Evolutionary conservation across 2,888 invertebrate genomes (phyloP).

Genomic region (Hypena proboscidalis): DNA sequence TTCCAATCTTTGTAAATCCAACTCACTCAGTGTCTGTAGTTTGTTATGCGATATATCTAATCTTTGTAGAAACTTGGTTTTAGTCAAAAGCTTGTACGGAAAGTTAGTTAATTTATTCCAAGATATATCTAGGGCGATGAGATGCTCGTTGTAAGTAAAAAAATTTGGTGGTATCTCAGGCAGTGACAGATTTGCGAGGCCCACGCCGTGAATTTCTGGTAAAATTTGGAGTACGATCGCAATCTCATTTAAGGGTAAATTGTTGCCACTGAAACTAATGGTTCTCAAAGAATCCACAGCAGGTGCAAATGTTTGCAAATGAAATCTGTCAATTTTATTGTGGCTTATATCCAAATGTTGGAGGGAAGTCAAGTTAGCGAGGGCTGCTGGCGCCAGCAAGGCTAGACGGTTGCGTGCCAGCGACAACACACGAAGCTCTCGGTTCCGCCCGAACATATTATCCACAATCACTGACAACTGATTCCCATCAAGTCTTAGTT

Average conservation of each 20-base stretch:
- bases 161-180: slow-evolving; percentile 84
- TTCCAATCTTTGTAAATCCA: slow-evolving; percentile 85
- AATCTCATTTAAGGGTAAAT: slow-evolving; percentile 83
- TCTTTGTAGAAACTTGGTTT: slow-evolving; percentile 85
- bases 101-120: slow-evolving; percentile 88
- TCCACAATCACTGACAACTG: slow-evolving; percentile 91
- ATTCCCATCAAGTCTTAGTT: slow-evolving; percentile 90
- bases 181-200: slow-evolving; percentile 86
- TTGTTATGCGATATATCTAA: slow-evolving; percentile 91
- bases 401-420: slow-evolving; percentile 90
- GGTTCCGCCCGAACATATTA: slow-evolving; percentile 87
- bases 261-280: slow-evolving; percentile 90
- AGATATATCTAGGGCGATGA: slow-evolving; percentile 89
- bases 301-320: slow-evolving; percentile 86
- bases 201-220: slow-evolving; percentile 84
- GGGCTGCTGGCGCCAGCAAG: slow-evolving; percentile 90
- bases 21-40: slow-evolving; percentile 86
- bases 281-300: slow-evolving; percentile 86
- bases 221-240: slow-evolving; percentile 85
- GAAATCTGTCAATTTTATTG: slow-evolving; percentile 90
- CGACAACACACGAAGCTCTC: slow-evolving; percentile 82
- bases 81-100: slow-evolving; percentile 82
- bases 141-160: slow-evolving; percentile 84
- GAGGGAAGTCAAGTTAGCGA: slow-evolving; percentile 89
- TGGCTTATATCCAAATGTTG: slow-evolving; percentile 90